phyloP scores from a whole-genome alignment of 1,140 invertebrate species.

The Arctopsyche grandis region DNA sequence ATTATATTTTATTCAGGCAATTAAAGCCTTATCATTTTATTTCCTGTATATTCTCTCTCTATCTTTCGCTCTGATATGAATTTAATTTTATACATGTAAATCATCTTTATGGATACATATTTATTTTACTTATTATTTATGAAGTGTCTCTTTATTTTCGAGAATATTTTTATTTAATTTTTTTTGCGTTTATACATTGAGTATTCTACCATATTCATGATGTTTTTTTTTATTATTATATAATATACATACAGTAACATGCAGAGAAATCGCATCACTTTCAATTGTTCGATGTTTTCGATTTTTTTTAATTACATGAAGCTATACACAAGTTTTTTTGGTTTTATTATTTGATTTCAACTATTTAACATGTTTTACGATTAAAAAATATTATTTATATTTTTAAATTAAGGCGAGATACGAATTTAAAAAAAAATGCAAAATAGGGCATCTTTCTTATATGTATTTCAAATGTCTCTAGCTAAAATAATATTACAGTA shows the following conservation, averaged over 20 bases:
- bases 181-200: slow-evolving; percentile 4
- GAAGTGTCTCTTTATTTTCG: slow-evolving; percentile 39
- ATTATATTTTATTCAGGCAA: slow-evolving; percentile 56
- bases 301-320: too few species aligned
- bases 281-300: too few species aligned
- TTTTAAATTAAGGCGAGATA: too few species aligned
- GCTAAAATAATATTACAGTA: too few species aligned
- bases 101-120: slow-evolving; percentile 36
- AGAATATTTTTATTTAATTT: slow-evolving; percentile 46
- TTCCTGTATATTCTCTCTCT: slow-evolving; percentile 53
- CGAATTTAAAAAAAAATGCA: too few species aligned
- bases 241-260: slow-evolving; percentile 2
- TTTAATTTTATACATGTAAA: slow-evolving; percentile 45
- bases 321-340: too few species aligned
- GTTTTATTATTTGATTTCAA: too few species aligned
- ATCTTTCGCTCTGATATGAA: slow-evolving; percentile 53
- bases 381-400: too few species aligned
- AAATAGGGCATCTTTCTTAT: too few species aligned
- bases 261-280: too few species aligned
- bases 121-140: slow-evolving; percentile 26
- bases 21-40: slow-evolving; percentile 51
- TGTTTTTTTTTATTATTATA: slow-evolving; percentile 38
- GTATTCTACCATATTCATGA: not conserved
- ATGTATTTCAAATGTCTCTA: too few species aligned
- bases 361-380: too few species aligned